Evolutionary conservation across 2,113 vertebrate genomes (phyloP).

Genomic region (Dinomys branickii): DNA sequence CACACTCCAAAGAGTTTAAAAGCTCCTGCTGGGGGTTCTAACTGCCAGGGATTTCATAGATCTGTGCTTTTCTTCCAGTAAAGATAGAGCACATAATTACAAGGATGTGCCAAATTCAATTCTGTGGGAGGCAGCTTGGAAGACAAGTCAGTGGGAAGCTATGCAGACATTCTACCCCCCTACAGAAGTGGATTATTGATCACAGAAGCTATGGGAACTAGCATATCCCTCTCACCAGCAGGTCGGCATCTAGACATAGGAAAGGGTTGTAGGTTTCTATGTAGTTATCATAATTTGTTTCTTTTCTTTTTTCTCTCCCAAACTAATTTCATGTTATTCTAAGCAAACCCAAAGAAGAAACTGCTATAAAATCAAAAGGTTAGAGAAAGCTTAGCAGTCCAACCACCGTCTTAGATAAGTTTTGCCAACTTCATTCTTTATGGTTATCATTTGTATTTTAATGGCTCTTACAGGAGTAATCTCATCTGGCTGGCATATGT

Average conservation of each 20-base stretch:
- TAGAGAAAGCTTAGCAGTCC: not conserved
- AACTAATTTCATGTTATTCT: slow-evolving; percentile 3
- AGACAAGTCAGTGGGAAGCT: slow-evolving; percentile 57
- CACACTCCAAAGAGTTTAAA: slow-evolving; percentile 60
- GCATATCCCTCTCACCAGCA: slow-evolving; percentile 39
- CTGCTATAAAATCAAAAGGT: not conserved
- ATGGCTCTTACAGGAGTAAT: not conserved
- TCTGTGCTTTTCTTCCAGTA: slow-evolving; percentile 48
- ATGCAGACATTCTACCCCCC: slow-evolving; percentile 36
- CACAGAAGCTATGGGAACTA: slow-evolving; percentile 48
- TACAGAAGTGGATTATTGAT: slow-evolving; percentile 68
- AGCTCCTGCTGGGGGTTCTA: slow-evolving; percentile 68
- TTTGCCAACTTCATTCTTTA: slow-evolving; percentile 7
- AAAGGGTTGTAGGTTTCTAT: not conserved
- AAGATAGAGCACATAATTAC: slow-evolving; percentile 72
- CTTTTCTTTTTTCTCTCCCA: not conserved
- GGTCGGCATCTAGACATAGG: not conserved
- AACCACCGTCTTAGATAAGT: not conserved
- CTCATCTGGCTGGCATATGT: not conserved
- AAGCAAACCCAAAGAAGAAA: slow-evolving; percentile 31
- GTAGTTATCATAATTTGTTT: not conserved
- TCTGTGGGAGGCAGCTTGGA: slow-evolving; percentile 58
- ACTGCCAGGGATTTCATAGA: slow-evolving; percentile 66
- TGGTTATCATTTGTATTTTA: not conserved
- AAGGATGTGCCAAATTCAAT: slow-evolving; percentile 60